Conservation (phyloP, 2,797 vertebrate species). For the Macropus fuliginosus region DNA sequence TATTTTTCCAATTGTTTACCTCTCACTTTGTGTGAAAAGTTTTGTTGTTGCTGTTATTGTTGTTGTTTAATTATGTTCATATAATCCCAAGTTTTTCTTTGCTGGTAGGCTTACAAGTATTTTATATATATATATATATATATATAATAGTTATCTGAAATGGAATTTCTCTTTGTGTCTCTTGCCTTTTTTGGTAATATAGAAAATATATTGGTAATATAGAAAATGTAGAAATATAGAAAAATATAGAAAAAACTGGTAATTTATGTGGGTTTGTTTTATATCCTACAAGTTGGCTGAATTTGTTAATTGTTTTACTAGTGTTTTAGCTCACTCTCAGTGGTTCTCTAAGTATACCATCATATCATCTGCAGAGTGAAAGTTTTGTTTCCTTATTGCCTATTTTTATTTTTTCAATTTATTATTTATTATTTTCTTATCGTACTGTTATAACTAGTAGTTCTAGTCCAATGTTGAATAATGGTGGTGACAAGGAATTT, state of each 20-base stretch:
- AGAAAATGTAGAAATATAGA: too few species aligned
- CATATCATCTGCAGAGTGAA: background rate
- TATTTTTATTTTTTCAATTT: background rate
- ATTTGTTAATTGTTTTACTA: background rate
- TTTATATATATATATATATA: background rate
- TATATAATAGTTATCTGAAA: too few species aligned
- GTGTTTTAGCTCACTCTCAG: background rate
- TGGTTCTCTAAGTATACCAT: background rate
- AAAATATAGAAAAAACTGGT: too few species aligned
- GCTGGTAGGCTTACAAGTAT: background rate
- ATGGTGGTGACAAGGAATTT: too few species aligned
- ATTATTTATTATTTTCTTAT: background rate
- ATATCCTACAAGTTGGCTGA: background rate
- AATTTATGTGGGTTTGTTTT: too few species aligned
- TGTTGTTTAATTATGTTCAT: too few species aligned
- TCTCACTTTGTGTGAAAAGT: background rate
- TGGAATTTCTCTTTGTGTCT: too few species aligned
- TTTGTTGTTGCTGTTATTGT: too few species aligned
- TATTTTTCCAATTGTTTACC: background rate
- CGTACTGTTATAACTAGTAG: background rate
- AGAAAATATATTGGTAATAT: too few species aligned
- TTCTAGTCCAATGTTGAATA: background rate
- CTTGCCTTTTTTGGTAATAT: too few species aligned
- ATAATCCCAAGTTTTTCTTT: too few species aligned
- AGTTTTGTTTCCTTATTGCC: background rate